Conservation (phyloP, 2,113 vertebrate genomes). For the Gallinago jamesoni region DNA sequence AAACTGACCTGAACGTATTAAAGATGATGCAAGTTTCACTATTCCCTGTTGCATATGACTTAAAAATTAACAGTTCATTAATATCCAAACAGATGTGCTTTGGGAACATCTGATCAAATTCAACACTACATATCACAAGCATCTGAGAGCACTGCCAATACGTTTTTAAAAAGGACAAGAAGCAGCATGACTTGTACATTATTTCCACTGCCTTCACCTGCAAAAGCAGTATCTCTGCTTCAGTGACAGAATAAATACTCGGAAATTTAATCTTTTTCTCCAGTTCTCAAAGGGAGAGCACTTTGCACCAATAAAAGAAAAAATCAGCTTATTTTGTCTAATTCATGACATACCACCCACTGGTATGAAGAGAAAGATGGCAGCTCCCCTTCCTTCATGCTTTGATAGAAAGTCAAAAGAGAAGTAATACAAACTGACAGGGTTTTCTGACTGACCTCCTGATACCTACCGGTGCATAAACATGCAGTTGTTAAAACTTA, state of each 20-base stretch:
- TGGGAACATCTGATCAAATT: background rate
- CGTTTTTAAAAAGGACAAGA: background rate
- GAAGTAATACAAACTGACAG: conserved; percentile 60
- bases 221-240: background rate
- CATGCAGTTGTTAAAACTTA: conserved; percentile 49
- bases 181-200: background rate
- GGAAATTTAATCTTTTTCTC: background rate
- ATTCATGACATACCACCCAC: background rate
- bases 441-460: conserved; percentile 62
- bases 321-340: background rate
- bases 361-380: background rate
- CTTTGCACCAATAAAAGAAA: background rate
- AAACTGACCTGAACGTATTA: conserved; percentile 37
- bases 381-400: conserved; percentile 8
- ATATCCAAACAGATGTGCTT: background rate
- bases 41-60: background rate
- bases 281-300: background rate
- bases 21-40: background rate
- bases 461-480: conserved; percentile 60
- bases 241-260: background rate
- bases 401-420: conserved; percentile 40
- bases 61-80: conserved; percentile 45
- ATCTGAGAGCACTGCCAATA: background rate
- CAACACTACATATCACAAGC: background rate
- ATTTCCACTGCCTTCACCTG: background rate